Evolutionary conservation across 1,140 invertebrate genomes (phyloP), one percentile per base, ranked within the genome.

Genomic region (Drosophila pectinifera): DNA sequence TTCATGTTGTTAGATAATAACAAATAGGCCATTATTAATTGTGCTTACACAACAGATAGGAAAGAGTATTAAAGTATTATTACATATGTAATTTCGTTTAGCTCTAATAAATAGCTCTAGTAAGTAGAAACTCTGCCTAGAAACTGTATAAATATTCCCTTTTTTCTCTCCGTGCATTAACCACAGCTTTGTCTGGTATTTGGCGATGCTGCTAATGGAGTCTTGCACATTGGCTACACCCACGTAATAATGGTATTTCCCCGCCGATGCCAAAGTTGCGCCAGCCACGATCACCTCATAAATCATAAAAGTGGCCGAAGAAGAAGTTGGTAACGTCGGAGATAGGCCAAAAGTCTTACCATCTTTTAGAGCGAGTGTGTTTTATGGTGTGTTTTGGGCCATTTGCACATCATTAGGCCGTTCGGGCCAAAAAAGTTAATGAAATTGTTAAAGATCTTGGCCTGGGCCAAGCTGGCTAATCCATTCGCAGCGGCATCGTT

Each of bases 281-380:
- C 54, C 56, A 61, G 64, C 39, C 73, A 48, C 73, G 54, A 56
- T 77, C 64, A 69, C 57, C 73, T 77, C 64, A 78, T 77, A 78
- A 78, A 78, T 78, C 73, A 78, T 53, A 77, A 69, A 77, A 43
- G 41, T 36, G 38, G 57, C 73, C 73, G 49, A 36, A 78, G 76
- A 77, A 77, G 63, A 78, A 77, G 75, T 78, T 63, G 75, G 62
- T 36, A 24, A 22, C 36, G 58, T 20, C 28, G 20, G 18, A 67
- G 63, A 46, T 57, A 28, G 54, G 57, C 59, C 26, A 67, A 67
- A 38, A 41, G 57, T 34, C 36, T 36, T 68, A 31, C n/a, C 73
- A 57, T 70, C 49, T 53, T 62, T 69, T 57, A 56, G 73, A 53
- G 59, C 39, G 34, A 59, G 73, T 48, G 59, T 68, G 18, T 59